A percentile compares a stretch with the other conserved stretches of the same genome.
phyloP scores from a whole-genome alignment of 30 jellyfish, hydroid and myxozoan species.

The Catostylus mosaicus region DNA sequence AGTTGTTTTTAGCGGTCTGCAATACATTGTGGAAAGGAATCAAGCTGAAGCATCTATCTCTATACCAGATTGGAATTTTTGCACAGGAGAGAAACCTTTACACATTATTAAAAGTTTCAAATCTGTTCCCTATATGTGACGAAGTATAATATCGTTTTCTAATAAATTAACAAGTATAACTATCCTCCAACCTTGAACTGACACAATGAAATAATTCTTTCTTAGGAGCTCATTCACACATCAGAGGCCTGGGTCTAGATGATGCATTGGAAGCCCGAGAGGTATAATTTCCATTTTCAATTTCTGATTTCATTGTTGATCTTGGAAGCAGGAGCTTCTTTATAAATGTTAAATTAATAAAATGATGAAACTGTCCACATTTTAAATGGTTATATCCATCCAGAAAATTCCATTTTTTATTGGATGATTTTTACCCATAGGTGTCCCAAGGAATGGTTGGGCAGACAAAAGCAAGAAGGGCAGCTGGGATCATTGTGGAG shows the following conservation, averaged over 20 bases:
- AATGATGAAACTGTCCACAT: not conserved
- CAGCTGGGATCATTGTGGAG: slow-evolving; percentile 96
- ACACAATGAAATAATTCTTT: too few species aligned
- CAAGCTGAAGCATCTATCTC: too few species aligned
- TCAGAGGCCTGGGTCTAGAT: slow-evolving; percentile 97
- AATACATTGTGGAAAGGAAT: too few species aligned
- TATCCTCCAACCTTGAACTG: too few species aligned
- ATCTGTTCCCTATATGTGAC: too few species aligned
- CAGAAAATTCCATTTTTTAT: too few species aligned
- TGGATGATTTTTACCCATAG: slow-evolving; percentile 33
- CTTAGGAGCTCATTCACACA: slow-evolving; percentile 99
- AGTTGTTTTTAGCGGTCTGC: too few species aligned
- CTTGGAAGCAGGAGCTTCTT: not conserved
- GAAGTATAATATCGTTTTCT: too few species aligned
- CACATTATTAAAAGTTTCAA: too few species aligned
- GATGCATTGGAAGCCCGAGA: slow-evolving; percentile 98
- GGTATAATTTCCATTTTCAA: slow-evolving; percentile 22
- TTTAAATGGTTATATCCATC: not conserved
- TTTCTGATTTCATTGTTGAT: not conserved
- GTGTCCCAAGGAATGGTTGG: slow-evolving; percentile 99
- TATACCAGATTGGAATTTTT: too few species aligned
- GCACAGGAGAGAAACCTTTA: too few species aligned
- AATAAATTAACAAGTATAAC: too few species aligned
- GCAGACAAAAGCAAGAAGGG: slow-evolving; percentile 95
- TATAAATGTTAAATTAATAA: not conserved